These are phyloP conservation scores for Cossypha heuglini DNA, from an alignment of 2,797 vertebrate species.

Conservation along the genomic window DNA sequence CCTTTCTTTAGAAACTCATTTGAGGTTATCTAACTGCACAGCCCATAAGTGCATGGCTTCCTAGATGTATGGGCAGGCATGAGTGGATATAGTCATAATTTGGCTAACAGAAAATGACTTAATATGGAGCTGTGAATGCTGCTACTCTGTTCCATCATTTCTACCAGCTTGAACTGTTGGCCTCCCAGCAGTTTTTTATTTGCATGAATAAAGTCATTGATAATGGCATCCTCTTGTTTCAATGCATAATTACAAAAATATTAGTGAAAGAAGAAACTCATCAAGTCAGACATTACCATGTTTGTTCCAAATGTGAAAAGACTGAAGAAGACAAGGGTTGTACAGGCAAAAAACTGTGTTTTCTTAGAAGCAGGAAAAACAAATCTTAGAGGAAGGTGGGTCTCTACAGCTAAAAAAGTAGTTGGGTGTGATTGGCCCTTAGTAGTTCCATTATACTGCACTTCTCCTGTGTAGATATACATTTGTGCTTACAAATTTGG, in stretches of 20 bases:
- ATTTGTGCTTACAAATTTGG: background rate
- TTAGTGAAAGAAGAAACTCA: background rate
- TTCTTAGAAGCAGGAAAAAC: background rate
- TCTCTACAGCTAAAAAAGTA: background rate
- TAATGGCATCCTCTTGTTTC: background rate
- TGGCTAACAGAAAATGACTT: background rate
- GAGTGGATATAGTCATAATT: background rate
- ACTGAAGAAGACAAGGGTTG: background rate
- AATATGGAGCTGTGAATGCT: background rate
- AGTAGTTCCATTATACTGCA: background rate
- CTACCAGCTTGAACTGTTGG: background rate
- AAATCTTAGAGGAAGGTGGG: background rate
- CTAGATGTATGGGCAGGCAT: background rate
- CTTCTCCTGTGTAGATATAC: background rate
- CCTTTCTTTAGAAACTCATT: background rate
- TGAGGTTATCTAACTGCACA: background rate
- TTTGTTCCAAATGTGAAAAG: background rate
- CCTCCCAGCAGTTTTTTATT: background rate
- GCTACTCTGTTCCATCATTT: background rate
- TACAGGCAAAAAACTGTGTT: background rate
- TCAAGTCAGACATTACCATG: background rate
- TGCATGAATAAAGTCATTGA: background rate
- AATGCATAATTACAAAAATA: background rate
- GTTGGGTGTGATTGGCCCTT: background rate
- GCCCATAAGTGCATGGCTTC: background rate